These are phyloP conservation scores for Lamprologus callipterus DNA, from an alignment of 2,113 vertebrate species.

Conservation along the genomic window DNA sequence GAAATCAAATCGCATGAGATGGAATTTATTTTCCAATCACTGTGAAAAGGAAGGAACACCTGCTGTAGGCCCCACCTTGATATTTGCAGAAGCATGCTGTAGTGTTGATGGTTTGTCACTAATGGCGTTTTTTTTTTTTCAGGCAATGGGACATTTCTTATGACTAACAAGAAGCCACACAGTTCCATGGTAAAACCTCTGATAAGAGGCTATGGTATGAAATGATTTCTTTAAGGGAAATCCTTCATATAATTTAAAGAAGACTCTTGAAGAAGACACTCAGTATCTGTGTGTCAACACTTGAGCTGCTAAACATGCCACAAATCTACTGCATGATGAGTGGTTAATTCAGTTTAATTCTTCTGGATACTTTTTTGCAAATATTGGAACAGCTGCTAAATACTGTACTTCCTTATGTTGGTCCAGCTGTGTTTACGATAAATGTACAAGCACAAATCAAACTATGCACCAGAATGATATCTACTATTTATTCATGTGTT, in stretches of 20 bases:
- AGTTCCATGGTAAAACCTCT: not conserved
- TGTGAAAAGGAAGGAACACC: slow-evolving; percentile 27
- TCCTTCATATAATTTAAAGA: not conserved
- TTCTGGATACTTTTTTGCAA: not conserved
- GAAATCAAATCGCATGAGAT: slow-evolving; percentile 38
- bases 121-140: not conserved
- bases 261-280: not conserved
- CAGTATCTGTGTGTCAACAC: not conserved
- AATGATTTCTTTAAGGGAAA: not conserved
- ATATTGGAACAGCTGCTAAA: not conserved
- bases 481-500: not conserved
- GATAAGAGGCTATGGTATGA: not conserved
- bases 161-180: not conserved
- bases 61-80: slow-evolving; percentile 15
- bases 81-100: slow-evolving; percentile 23
- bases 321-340: not conserved
- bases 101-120: not conserved
- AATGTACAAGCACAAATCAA: not conserved
- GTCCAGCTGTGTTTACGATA: not conserved
- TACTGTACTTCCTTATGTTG: not conserved
- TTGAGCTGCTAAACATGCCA: not conserved
- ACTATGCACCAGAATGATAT: not conserved
- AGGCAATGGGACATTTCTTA: not conserved
- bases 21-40: slow-evolving; percentile 56
- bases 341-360: not conserved